Conservation (phyloP, 2,113 vertebrate species). For the Heliornis fulica region DNA sequence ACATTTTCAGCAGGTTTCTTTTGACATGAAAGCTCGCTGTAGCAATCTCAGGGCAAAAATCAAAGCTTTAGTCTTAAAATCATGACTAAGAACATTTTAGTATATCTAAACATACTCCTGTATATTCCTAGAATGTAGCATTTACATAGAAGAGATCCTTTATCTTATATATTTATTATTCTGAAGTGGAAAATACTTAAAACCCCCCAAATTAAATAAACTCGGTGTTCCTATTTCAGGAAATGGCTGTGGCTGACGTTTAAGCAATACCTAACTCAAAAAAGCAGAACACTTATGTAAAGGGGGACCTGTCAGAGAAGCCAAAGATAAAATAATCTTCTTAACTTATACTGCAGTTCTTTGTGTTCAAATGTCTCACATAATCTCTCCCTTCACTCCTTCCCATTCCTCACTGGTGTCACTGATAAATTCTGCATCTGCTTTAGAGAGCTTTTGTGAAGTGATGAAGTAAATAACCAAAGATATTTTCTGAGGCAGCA, state of each 20-base stretch:
- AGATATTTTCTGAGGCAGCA: neutral
- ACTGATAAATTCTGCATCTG: neutral
- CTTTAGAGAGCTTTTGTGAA: neutral
- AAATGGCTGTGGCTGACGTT: slow-evolving; percentile 34
- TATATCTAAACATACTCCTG: slow-evolving; percentile 3
- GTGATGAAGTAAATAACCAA: neutral
- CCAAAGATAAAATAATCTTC: slow-evolving; percentile 48
- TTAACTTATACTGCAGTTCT: slow-evolving; percentile 8
- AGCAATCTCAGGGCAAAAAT: slow-evolving; percentile 2
- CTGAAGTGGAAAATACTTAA: slow-evolving; percentile 62
- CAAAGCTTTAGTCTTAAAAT: slow-evolving; percentile 38
- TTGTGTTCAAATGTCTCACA: slow-evolving; percentile 12
- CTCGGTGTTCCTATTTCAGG: slow-evolving; percentile 47
- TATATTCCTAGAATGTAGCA: neutral
- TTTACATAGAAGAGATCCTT: slow-evolving; percentile 4
- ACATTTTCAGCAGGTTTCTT: slow-evolving; percentile 5
- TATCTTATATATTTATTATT: slow-evolving; percentile 67
- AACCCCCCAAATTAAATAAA: slow-evolving; percentile 60
- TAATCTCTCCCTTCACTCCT: slow-evolving; percentile 6
- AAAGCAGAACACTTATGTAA: slow-evolving; percentile 51
- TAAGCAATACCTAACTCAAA: slow-evolving; percentile 4
- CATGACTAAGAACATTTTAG: slow-evolving; percentile 21
- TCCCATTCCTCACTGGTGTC: neutral
- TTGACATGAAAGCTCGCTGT: neutral
- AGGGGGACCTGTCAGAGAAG: slow-evolving; percentile 28